Conservation (phyloP, 2,113 vertebrate species). For the Burhinus bistriatus region DNA sequence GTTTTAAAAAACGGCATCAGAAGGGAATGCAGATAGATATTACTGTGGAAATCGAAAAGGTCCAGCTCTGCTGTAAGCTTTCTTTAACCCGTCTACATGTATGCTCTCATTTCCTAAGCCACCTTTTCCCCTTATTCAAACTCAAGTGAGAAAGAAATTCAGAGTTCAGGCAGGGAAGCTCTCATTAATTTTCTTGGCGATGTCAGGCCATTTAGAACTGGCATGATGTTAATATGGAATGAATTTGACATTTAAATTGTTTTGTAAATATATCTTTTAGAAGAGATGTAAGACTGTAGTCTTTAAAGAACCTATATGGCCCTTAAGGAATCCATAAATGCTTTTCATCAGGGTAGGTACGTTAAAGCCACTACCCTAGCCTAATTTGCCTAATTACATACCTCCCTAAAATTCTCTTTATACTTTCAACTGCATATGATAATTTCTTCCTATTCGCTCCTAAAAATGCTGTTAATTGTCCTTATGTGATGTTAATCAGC, state of each 20-base stretch:
- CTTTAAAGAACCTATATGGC: neutral
- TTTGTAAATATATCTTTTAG: neutral
- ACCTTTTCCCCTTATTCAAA: neutral
- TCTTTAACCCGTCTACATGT: neutral
- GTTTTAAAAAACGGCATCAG: neutral
- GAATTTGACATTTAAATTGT: neutral
- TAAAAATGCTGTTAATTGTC: neutral
- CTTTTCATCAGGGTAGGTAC: neutral
- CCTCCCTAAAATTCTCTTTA: neutral
- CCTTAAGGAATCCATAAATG: neutral
- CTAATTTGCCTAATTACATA: neutral
- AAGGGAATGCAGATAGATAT: neutral
- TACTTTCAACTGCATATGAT: neutral
- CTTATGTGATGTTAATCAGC: neutral
- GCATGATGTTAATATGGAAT: neutral
- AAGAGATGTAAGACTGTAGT: neutral
- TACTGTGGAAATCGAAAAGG: neutral
- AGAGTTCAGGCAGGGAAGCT: neutral
- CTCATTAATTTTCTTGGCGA: neutral
- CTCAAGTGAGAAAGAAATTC: neutral
- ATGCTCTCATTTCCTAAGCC: neutral
- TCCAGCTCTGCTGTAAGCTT: neutral
- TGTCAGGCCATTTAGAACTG: neutral
- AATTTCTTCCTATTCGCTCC: neutral
- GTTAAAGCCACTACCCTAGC: neutral